phyloP scores from a whole-genome alignment of 2,888 invertebrate species.

The Steinernema carpocapsae region DNA sequence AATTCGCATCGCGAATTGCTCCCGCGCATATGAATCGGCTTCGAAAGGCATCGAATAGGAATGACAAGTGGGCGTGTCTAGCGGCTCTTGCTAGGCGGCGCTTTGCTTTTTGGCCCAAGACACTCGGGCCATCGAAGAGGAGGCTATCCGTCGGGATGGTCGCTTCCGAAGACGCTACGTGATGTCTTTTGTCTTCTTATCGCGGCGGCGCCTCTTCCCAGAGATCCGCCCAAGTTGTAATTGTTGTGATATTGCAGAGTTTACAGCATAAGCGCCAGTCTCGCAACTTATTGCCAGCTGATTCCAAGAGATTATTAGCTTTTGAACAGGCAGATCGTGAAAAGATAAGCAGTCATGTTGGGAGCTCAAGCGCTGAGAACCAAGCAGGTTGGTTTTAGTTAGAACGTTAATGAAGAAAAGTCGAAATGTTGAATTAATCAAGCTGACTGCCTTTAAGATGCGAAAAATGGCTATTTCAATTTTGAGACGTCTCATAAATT shows the following conservation, averaged over 20 bases:
- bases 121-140: background rate
- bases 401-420: too few species aligned
- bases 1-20: background rate
- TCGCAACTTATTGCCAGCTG: background rate
- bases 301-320: too few species aligned
- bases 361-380: slow-evolving; percentile 47
- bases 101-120: slow-evolving; percentile 24
- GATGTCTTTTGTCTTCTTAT: background rate
- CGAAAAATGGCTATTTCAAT: too few species aligned
- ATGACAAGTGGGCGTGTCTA: slow-evolving; percentile 24
- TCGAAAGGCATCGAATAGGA: background rate
- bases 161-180: background rate
- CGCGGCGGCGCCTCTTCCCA: background rate
- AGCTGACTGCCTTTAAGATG: too few species aligned
- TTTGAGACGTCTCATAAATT: too few species aligned
- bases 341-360: slow-evolving; percentile 40
- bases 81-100: slow-evolving; percentile 14
- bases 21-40: slow-evolving; percentile 5
- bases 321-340: background rate
- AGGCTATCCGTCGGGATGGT: background rate
- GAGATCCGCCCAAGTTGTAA: background rate
- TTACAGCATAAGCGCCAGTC: background rate
- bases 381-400: slow-evolving; percentile 42
- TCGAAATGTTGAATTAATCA: too few species aligned
- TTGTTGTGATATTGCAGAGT: background rate